phyloP scores from a whole-genome alignment of 2,888 invertebrate species.

The Thysanoteuthis rhombus region DNA sequence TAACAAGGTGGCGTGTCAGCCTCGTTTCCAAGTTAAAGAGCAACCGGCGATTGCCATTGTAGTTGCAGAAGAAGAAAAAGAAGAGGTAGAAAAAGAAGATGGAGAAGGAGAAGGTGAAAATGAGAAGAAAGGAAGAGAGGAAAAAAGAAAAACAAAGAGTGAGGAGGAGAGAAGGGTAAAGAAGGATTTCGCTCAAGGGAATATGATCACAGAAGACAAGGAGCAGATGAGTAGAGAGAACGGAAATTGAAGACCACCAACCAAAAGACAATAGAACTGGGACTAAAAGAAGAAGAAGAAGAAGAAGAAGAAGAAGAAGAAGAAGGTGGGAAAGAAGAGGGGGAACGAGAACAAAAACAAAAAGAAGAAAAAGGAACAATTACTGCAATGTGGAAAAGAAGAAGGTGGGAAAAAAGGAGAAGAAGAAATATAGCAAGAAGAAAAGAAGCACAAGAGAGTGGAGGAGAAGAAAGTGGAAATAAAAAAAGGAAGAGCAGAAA shows the following conservation, averaged over 20 bases:
- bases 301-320: neutral
- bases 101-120: neutral
- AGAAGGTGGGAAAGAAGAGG: neutral
- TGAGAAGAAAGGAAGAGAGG: neutral
- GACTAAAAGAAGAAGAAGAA: neutral
- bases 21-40: neutral
- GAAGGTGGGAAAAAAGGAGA: too few relatives aligned
- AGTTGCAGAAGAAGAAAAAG: neutral
- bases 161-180: neutral
- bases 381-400: too few relatives aligned
- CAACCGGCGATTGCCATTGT: neutral
- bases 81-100: neutral
- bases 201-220: too few relatives aligned
- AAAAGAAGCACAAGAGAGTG: neutral
- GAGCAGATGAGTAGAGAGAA: neutral
- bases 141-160: neutral
- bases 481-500: neutral
- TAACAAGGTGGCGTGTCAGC: neutral
- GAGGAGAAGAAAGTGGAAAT: neutral
- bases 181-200: too few relatives aligned
- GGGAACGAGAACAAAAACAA: too few relatives aligned
- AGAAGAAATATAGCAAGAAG: neutral
- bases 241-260: neutral
- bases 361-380: too few relatives aligned
- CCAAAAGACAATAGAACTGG: neutral